Evolutionary conservation across 2,113 vertebrate genomes (phyloP).

Genomic region (Stegostoma tigrinum): DNA sequence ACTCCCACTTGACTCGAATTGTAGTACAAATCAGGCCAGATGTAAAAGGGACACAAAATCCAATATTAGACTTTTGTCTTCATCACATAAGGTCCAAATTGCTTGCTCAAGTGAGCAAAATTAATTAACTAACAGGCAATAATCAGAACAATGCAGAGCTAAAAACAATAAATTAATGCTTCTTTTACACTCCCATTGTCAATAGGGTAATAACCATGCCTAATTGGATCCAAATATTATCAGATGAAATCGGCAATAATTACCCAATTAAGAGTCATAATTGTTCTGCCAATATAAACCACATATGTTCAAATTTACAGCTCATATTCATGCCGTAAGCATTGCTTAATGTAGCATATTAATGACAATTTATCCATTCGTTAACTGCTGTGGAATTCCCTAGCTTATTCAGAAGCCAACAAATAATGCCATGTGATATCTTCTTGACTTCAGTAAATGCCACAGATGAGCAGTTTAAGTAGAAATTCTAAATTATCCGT

Average conservation of each 20-base stretch:
- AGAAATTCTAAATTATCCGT: background rate
- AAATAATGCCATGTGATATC: background rate
- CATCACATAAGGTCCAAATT: background rate
- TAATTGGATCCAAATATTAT: slow-evolving; percentile 12
- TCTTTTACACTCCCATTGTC: background rate
- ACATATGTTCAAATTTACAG: background rate
- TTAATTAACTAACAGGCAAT: background rate
- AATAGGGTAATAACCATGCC: background rate
- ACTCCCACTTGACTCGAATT: background rate
- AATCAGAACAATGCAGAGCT: background rate
- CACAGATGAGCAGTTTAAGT: background rate
- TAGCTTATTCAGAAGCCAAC: background rate
- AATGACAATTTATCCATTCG: slow-evolving; percentile 26
- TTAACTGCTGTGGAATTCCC: background rate
- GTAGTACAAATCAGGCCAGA: too few relatives aligned
- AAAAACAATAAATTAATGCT: background rate
- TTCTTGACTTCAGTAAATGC: background rate
- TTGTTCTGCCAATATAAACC: background rate
- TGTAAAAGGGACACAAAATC: background rate
- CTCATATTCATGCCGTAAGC: background rate
- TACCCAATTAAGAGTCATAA: background rate
- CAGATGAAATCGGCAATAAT: background rate
- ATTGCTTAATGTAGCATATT: slow-evolving; percentile 1
- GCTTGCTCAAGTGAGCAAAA: background rate
- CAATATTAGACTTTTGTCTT: background rate